Evolutionary conservation across 2,888 invertebrate genomes (phyloP).

Genomic region (Camponotus fellah): DNA sequence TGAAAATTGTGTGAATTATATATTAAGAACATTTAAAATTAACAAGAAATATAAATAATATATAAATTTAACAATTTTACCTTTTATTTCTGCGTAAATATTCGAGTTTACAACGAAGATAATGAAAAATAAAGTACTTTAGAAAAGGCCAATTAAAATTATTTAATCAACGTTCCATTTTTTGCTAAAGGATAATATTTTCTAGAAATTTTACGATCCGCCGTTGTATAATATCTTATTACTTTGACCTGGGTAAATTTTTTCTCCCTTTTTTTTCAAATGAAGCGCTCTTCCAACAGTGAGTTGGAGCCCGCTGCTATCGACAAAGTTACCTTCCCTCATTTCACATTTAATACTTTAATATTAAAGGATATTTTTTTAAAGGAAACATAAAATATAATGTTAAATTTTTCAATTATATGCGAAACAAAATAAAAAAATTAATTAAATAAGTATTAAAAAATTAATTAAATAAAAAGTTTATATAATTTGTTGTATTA

Average conservation of each 20-base stretch:
- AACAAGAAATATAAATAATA: not conserved
- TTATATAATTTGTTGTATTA: not conserved
- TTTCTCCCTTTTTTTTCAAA: constrained; percentile 34
- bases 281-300: constrained; percentile 33
- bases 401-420: not conserved
- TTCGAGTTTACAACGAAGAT: not conserved
- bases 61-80: not conserved
- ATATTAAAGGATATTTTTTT: not conserved
- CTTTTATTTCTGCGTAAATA: not conserved
- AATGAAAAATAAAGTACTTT: not conserved
- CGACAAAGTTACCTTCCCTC: constrained; percentile 59
- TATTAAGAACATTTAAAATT: not conserved
- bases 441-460: not conserved
- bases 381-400: not conserved
- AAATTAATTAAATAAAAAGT: not conserved
- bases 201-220: constrained; percentile 49
- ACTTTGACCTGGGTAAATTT: constrained; percentile 58
- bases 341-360: constrained; percentile 43
- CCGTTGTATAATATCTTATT: constrained; percentile 69
- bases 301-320: constrained; percentile 53
- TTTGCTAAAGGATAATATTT: constrained; percentile 44
- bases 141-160: not conserved
- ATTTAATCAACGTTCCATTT: not conserved
- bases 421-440: not conserved
- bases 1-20: not conserved